Evolutionary conservation across 2,113 vertebrate genomes (phyloP).

Genomic region (Cebidichthys violaceus): DNA sequence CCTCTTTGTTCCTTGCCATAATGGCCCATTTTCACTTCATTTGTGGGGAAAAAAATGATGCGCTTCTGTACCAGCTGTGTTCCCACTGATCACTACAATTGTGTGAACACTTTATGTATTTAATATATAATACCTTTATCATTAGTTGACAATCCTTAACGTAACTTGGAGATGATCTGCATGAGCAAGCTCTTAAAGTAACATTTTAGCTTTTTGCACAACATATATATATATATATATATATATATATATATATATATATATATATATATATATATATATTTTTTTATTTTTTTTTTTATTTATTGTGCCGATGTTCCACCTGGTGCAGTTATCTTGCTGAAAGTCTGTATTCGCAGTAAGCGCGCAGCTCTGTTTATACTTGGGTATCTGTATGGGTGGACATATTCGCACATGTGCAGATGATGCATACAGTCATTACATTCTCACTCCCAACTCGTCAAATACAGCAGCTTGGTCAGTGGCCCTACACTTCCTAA

Average conservation of each 20-base stretch:
- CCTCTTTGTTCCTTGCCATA: slow-evolving; percentile 77
- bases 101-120: slow-evolving; percentile 26
- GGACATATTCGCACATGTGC: not conserved
- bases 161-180: slow-evolving; percentile 3
- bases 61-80: slow-evolving; percentile 49
- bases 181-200: not conserved
- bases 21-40: slow-evolving; percentile 79
- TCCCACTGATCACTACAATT: slow-evolving; percentile 46
- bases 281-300: not conserved
- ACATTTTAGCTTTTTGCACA: slow-evolving; percentile 7
- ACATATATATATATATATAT: not conserved
- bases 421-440: not conserved
- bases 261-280: not conserved
- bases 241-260: not conserved
- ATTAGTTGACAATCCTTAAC: slow-evolving; percentile 18
- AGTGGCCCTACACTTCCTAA: not conserved
- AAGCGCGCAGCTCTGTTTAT: not conserved
- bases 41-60: slow-evolving; percentile 58
- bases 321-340: not conserved
- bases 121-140: slow-evolving; percentile 34
- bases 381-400: not conserved
- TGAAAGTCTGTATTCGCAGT: not conserved
- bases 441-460: not conserved
- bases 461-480: not conserved
- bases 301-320: not conserved